Percentiles rank a stretch among this genome's conserved stretches.
phyloP scores from a whole-genome alignment of 2,888 invertebrate species.

The Thecophora atra region DNA sequence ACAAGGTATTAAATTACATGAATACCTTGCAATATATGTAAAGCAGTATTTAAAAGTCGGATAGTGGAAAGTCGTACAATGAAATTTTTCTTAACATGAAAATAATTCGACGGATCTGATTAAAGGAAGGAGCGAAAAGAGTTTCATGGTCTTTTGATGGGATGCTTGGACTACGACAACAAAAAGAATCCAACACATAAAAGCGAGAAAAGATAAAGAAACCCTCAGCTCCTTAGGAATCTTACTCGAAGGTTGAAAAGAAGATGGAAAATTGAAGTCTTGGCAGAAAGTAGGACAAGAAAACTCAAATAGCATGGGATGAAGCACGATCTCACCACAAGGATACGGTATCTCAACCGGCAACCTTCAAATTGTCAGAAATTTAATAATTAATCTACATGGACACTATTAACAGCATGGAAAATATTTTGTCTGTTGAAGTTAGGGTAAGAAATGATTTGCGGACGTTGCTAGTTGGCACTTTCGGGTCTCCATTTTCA shows the following conservation, averaged over 20 bases:
- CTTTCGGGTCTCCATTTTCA: too few relatives aligned
- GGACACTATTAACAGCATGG: too few relatives aligned
- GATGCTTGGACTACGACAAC: background rate
- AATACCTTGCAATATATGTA: constrained; percentile 55
- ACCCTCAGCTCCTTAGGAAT: background rate
- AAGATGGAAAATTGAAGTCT: constrained; percentile 27
- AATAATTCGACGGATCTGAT: constrained; percentile 49
- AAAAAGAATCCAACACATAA: background rate
- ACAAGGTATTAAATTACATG: constrained; percentile 57
- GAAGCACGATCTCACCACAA: too few relatives aligned
- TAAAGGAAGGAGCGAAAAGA: background rate
- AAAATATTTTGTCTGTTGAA: too few relatives aligned
- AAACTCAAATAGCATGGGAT: too few relatives aligned
- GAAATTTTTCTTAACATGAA: constrained; percentile 57
- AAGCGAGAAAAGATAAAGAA: constrained; percentile 4
- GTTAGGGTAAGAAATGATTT: too few relatives aligned
- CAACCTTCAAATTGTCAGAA: too few relatives aligned
- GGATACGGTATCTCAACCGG: too few relatives aligned
- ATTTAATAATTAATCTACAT: too few relatives aligned
- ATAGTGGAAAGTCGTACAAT: constrained; percentile 31
- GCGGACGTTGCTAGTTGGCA: too few relatives aligned
- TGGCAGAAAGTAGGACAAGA: constrained; percentile 15
- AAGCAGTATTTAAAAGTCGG: too few relatives aligned
- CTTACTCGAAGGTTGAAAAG: constrained; percentile 22
- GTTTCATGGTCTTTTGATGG: background rate